Evolutionary conservation across 2,797 vertebrate genomes (phyloP), one percentile per base, ranked within the genome.

Genomic region (Malacoraja senta): DNA sequence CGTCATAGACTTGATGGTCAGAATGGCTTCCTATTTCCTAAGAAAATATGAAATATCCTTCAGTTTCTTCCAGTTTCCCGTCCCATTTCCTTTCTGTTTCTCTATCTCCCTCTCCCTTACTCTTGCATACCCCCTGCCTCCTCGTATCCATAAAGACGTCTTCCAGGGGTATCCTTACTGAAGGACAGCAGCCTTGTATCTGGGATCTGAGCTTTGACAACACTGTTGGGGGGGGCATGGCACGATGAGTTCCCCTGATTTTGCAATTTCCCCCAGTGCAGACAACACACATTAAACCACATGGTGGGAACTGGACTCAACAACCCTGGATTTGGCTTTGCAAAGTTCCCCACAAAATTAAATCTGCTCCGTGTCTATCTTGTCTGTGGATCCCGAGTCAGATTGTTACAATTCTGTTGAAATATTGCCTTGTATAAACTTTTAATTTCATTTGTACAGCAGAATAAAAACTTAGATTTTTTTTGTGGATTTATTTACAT

Each of bases 361-460:
- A 68, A 32, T 8, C 35, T 88, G n/a, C 84, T 68, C 65, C 17
- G 10, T 1, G 8, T 88, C n/a, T 68, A 29, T 61, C 6, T 86
- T 4, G 29, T 38, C 65, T 91, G 32, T 91, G 88, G 88, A 72
- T 38, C 35, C 38, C 26, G 10, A 44, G 38, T 92, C 0, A 38
- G 35, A 53, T 92, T 53, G 38, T 92, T 92, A 44, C 19, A 1
- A 12, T 38, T 35, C 13, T 72, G 24, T 76, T 17, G 26, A 24
- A 74, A 74, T 21, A 26, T 38, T 76, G 90, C 90, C 72, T 76
- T 92, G 90, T 92, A 72, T 92, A 92, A 68, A 84, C 12, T 84
- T 68, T 68, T 68, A 88, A 68, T 88, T 88, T 68, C n/a, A 26
- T 92, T 53, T 92, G 90, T 92, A 92, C 90, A 92, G 90, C 90